Conservation (phyloP, 2,797 vertebrate species). For the Chelmon rostratus region DNA sequence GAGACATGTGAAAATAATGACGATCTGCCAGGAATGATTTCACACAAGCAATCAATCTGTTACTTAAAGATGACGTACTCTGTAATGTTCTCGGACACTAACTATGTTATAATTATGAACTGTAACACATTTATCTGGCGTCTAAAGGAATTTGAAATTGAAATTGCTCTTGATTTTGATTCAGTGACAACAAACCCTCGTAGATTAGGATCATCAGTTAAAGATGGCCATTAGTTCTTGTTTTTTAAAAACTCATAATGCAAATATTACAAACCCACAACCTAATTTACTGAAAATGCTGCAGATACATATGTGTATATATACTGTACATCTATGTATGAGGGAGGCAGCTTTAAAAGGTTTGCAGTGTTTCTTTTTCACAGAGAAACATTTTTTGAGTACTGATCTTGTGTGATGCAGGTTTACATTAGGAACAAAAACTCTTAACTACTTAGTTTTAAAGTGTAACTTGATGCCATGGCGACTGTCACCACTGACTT, state of each 20-base stretch:
- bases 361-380: not conserved
- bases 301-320: too few relatives aligned
- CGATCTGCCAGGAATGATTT: constrained; percentile 2
- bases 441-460: not conserved
- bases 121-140: not conserved
- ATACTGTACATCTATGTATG: too few relatives aligned
- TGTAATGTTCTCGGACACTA: not conserved
- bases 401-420: not conserved
- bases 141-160: not conserved
- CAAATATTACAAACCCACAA: not conserved
- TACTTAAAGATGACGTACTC: not conserved
- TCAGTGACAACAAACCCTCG: not conserved
- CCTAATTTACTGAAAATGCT: not conserved
- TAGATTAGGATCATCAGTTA: not conserved
- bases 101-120: not conserved
- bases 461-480: not conserved
- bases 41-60: not conserved
- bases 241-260: not conserved
- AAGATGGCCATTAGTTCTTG: too few relatives aligned
- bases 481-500: not conserved
- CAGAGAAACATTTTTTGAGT: not conserved
- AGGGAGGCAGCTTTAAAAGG: not conserved
- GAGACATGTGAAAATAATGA: not conserved
- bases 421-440: not conserved
- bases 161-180: not conserved